Evolutionary conservation across 2,113 vertebrate species (phyloP), one percentile per base, ranked within the genome.

Genomic region (Apodemus speciosus): DNA sequence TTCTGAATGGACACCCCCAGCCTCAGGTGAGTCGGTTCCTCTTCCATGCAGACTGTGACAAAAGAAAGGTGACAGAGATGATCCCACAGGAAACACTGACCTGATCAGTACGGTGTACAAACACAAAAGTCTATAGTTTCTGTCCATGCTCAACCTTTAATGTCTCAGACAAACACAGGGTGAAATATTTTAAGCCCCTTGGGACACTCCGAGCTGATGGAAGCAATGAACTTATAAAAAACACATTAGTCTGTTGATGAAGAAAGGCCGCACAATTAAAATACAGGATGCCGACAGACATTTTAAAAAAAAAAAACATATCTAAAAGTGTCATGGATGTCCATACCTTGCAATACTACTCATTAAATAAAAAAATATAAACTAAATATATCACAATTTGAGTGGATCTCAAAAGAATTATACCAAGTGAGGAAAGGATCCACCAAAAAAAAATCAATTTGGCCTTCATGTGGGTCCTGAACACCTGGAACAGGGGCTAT

Each of bases 1-100:
- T 99, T 99, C 98, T 99, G 98, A 58, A 99, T 99, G 96, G 98
- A 99, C 77, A 99, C 99, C 0, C 99, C 99, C 32, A 99, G 98
- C 62, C 98, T 97, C 89, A 99, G 98, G 95, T 99, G 99, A 51
- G 97, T 91, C 0, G 99, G 99, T 40, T 99, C 99, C 95, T 99
- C 99, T 96, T 99, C 99, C 79, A 99, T 98, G 94, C 98, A 99
- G 80, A 99, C 99, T 99, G 93, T 38, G 3, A 90, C 71, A 66
- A 94, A 60, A 49, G 71, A 96, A 91, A 93, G 49, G 27, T 95
- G 13, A 86, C 15, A 40, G 15, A 1, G 68, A 80, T 95, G 32
- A 96, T 25, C 20, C 4, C 49, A 46, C 30, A 56, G 91, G 38
- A 64, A 81, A 53, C 1, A 38, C 40, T 10, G 14, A 40, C 49